A percentile compares a stretch with the other conserved stretches of the same genome.
These are phyloP conservation scores for Metacarcinus magister DNA, from an alignment of 2,888 invertebrate genomes.

Conservation along the genomic window DNA sequence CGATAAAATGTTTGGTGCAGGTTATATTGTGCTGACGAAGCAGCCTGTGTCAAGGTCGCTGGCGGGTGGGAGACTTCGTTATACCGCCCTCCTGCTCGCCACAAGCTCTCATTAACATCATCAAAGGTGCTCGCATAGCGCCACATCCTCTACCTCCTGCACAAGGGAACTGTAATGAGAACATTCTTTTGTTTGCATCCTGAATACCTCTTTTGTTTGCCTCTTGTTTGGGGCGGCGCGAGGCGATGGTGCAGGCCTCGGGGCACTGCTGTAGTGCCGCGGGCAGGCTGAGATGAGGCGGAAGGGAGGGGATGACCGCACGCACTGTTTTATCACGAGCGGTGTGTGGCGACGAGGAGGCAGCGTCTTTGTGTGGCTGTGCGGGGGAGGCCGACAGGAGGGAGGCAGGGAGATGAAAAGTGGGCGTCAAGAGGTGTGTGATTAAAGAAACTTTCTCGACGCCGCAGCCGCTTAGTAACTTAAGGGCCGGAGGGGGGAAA, in stretches of 20 bases:
- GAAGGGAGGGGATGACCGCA: conserved; percentile 21
- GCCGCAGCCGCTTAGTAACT: conserved; percentile 32
- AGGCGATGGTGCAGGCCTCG: conserved; percentile 4
- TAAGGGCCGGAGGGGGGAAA: not conserved
- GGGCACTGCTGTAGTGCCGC: not conserved
- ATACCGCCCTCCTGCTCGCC: not conserved
- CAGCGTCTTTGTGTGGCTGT: not conserved
- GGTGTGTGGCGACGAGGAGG: not conserved
- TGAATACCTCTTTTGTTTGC: conserved; percentile 43
- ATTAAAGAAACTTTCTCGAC: conserved; percentile 42
- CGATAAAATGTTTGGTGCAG: not conserved
- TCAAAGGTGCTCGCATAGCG: conserved; percentile 39
- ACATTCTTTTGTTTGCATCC: not conserved
- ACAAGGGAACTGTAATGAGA: conserved; percentile 32
- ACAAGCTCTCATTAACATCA: conserved; percentile 39
- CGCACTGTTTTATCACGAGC: not conserved
- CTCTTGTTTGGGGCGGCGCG: conserved; percentile 3
- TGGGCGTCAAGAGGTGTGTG: conserved; percentile 31
- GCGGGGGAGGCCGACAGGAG: not conserved
- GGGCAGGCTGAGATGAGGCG: not conserved
- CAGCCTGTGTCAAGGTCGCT: not conserved
- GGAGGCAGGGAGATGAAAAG: conserved; percentile 40
- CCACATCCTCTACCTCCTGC: not conserved
- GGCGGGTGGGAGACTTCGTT: not conserved
- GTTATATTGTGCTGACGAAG: not conserved